A percentile compares a stretch with the other conserved stretches of the same genome.
Evolutionary conservation across 2,888 invertebrate genomes (phyloP).

Genomic region (Arenicola marina): DNA sequence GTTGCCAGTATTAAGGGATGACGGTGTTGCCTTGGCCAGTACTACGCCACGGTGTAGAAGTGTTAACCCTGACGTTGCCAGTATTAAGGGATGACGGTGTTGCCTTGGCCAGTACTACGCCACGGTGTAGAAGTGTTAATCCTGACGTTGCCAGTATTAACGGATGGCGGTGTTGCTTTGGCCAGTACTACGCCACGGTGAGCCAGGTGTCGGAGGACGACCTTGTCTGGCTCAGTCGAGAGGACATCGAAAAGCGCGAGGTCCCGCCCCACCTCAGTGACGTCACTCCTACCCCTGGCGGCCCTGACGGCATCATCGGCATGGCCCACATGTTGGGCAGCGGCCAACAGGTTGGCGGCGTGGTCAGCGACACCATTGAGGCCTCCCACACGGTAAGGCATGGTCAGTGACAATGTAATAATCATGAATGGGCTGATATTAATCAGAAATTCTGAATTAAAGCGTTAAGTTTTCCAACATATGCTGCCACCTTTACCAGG

Average conservation of each 20-base stretch:
- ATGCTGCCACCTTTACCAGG: too few relatives aligned
- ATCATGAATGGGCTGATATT: too few relatives aligned
- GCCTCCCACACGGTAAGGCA: background rate
- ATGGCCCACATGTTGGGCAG: slow-evolving; percentile 69
- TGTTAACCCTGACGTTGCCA: too few relatives aligned
- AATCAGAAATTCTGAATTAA: too few relatives aligned
- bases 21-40: too few relatives aligned
- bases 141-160: too few relatives aligned
- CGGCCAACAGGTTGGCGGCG: slow-evolving; percentile 95
- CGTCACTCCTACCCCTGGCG: background rate
- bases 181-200: slow-evolving; percentile 92
- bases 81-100: background rate
- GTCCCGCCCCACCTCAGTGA: background rate
- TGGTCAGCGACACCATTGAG: slow-evolving; percentile 75
- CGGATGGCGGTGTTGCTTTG: background rate
- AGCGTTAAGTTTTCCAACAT: too few relatives aligned
- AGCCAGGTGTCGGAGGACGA: slow-evolving; percentile 66
- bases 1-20: too few relatives aligned
- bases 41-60: too few relatives aligned
- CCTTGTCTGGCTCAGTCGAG: slow-evolving; percentile 88
- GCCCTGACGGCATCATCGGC: background rate
- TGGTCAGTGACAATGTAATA: too few relatives aligned
- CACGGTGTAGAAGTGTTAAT: too few relatives aligned
- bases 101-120: background rate
- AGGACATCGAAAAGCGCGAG: slow-evolving; percentile 51